A percentile compares a stretch with the other conserved stretches of the same genome.
These are phyloP conservation scores for Strix aluco DNA, from an alignment of 2,113 vertebrate species.

Conservation along the genomic window DNA sequence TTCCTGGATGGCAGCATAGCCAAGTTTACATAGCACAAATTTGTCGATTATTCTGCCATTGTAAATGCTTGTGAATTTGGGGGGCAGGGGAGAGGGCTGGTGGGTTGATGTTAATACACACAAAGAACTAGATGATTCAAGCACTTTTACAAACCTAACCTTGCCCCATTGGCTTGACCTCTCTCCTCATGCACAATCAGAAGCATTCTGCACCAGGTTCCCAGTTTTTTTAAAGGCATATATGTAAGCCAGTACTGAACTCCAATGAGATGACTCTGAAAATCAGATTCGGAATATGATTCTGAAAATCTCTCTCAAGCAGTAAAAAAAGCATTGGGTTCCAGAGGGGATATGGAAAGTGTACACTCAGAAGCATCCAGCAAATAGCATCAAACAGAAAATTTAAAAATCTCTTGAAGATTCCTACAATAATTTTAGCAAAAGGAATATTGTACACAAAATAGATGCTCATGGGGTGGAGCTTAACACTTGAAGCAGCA, in stretches of 20 bases:
- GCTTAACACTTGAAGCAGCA: not conserved
- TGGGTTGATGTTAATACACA: not conserved
- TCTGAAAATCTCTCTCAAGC: not conserved
- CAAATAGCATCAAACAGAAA: not conserved
- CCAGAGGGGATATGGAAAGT: not conserved
- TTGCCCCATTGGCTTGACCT: not conserved
- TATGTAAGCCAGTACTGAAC: not conserved
- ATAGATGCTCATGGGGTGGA: not conserved
- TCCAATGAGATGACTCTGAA: not conserved
- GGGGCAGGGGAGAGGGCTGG: not conserved
- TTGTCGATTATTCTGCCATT: not conserved
- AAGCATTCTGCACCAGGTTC: not conserved
- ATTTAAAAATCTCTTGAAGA: not conserved
- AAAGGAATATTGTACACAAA: not conserved
- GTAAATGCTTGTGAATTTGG: not conserved
- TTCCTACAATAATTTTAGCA: not conserved
- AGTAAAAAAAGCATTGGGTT: not conserved
- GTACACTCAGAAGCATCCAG: not conserved
- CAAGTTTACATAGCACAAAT: not conserved
- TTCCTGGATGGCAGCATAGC: not conserved
- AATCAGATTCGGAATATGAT: not conserved
- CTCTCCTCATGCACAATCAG: not conserved
- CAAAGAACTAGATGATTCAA: not conserved
- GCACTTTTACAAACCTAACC: not conserved
- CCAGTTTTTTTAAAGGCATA: not conserved